Evolutionary conservation across 2,797 vertebrate species (phyloP).

Genomic region (Darevskia mixta): DNA sequence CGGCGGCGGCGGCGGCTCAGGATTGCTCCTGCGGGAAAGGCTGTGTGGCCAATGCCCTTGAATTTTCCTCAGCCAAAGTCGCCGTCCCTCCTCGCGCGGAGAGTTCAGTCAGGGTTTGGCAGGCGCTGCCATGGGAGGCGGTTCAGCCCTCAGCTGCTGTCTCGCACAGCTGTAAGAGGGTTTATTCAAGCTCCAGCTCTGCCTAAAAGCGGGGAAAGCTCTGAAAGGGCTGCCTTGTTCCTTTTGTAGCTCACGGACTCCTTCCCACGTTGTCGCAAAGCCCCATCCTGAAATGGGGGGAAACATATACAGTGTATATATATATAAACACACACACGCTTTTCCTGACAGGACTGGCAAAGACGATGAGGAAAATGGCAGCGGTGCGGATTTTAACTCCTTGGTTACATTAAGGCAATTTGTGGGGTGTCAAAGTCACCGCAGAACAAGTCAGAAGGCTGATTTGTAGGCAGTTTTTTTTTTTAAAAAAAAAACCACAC

Average conservation of each 20-base stretch:
- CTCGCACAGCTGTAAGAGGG: not conserved
- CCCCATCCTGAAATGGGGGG: not conserved
- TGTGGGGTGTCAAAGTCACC: not conserved
- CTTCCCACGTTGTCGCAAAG: not conserved
- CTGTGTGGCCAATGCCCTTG: not conserved
- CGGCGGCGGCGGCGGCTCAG: not conserved
- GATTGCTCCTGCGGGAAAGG: not conserved
- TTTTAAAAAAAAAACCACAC: too few relatives aligned
- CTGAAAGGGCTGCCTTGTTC: not conserved
- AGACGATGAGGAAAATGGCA: conserved; percentile 17
- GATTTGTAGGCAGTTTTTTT: too few relatives aligned
- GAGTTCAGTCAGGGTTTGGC: not conserved
- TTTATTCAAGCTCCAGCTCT: not conserved
- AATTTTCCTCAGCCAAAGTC: not conserved
- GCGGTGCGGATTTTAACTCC: conserved; percentile 26
- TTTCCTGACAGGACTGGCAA: not conserved
- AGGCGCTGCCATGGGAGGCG: not conserved
- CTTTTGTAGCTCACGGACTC: not conserved
- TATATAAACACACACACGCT: not conserved
- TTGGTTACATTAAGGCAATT: not conserved
- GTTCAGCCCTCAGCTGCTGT: not conserved
- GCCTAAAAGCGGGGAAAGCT: not conserved
- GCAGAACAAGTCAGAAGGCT: not conserved
- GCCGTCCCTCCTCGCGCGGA: not conserved
- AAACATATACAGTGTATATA: too few relatives aligned